Evolutionary conservation across 2,888 invertebrate genomes (phyloP), one percentile per base, ranked within the genome.

Genomic region (Cynaeus angustus): DNA sequence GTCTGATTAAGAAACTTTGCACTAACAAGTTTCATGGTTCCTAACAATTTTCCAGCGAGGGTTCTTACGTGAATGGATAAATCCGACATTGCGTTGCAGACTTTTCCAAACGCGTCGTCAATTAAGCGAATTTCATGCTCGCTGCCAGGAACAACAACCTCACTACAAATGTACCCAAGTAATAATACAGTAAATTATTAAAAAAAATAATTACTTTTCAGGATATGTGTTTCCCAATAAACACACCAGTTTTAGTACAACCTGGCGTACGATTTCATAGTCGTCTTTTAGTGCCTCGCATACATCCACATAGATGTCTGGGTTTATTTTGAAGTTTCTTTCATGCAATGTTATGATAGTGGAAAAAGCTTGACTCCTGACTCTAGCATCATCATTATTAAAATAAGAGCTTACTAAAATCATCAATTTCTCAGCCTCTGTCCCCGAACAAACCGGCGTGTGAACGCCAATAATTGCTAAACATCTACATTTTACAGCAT

Each of bases 71-170:
- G 90, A 86, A 96, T 92, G 16, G 96, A 95, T 21, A 97, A 88
- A 86, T 99, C 99, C 79, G 96, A 97, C 52, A 99, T 92, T 0
- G 95, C 92, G 58, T 94, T 93, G 82, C 99, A 99, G 13, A 99
- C 93, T 84, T 95, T 94, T 10, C 95, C 95, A 87, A 99, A 99
- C 0, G 98, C 98, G 82, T 98, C 97, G 84, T 99, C 99, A 28
- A 96, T 92, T 76, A 99, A 87, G 0, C 97, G 90, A 75, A 98
- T 90, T 66, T 95, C 94, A 74, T 96, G 95, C 74, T 93, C 93
- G 59, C 92, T 92, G 14, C 92, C 91, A 61, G 90, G 88, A 9
- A 91, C 86, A 28, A 90, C 89, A 77, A 92, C 91, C 74, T 90
- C 87, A 80, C 92, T 94, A 14, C 1, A 64, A 64, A 10, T n/a